Evolutionary conservation across 2,888 invertebrate genomes (phyloP).

Genomic region (Perdita meconis): DNA sequence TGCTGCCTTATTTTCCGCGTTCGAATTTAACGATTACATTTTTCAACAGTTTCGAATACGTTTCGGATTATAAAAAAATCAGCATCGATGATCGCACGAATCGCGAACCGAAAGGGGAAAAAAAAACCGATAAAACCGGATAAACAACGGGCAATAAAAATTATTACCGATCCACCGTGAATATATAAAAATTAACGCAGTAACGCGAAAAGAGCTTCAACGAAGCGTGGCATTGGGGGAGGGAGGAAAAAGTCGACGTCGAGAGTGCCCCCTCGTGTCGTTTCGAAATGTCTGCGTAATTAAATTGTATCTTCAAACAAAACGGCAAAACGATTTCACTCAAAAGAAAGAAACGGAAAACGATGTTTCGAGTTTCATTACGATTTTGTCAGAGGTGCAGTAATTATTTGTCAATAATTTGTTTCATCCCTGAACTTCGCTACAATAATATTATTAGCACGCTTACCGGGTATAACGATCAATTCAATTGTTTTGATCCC

Average conservation of each 20-base stretch:
- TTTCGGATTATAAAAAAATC: neutral
- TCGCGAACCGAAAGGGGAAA: too few relatives aligned
- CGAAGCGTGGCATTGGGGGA: neutral
- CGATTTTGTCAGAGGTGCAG: neutral
- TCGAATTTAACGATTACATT: constrained; percentile 3
- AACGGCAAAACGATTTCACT: too few relatives aligned
- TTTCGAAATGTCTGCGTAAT: neutral
- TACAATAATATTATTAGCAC: neutral
- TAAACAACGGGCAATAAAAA: neutral
- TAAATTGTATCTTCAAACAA: neutral
- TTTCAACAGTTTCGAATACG: constrained; percentile 10
- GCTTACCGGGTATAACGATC: neutral
- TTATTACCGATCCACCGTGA: neutral
- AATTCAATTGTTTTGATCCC: neutral
- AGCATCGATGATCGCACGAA: too few relatives aligned
- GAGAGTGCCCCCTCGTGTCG: too few relatives aligned
- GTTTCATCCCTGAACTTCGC: neutral
- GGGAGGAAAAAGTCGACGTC: too few relatives aligned
- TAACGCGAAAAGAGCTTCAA: neutral
- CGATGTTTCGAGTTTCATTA: neutral
- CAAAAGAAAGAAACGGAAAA: too few relatives aligned
- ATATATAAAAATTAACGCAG: neutral
- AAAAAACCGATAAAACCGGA: neutral
- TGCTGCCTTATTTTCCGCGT: neutral
- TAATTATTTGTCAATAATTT: neutral